Percentiles rank a stretch among this genome's conserved stretches.
Conservation (phyloP, 2,113 vertebrate genomes). For the Ramphastos sulfuratus region DNA sequence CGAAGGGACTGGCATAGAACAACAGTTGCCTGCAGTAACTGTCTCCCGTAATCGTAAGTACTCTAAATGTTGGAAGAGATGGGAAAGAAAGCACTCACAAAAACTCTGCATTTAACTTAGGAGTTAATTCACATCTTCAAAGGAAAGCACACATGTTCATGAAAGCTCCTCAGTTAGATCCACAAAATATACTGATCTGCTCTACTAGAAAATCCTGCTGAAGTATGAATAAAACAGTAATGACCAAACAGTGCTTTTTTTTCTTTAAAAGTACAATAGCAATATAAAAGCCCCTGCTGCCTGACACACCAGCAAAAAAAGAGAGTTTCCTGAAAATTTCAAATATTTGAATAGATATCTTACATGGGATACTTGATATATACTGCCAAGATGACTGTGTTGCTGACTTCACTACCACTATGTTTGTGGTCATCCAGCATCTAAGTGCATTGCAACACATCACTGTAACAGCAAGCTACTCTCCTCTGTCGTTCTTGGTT, state of each 20-base stretch:
- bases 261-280: background rate
- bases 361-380: background rate
- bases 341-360: background rate
- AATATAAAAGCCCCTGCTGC: background rate
- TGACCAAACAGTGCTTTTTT: background rate
- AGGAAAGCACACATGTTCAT: background rate
- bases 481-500: background rate
- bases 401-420: background rate
- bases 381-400: background rate
- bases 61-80: constrained; percentile 76
- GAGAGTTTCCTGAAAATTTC: background rate
- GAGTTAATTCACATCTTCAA: background rate
- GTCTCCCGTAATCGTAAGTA: constrained; percentile 96
- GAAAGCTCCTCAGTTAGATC: background rate
- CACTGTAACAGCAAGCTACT: background rate
- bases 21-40: constrained; percentile 96
- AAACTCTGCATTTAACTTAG: background rate
- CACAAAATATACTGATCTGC: background rate
- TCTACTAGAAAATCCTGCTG: background rate
- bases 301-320: accelerated
- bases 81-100: background rate
- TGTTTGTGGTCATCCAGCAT: background rate
- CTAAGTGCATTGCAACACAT: background rate
- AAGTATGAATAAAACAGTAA: background rate
- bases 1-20: constrained; percentile 95